A percentile compares a stretch with the other conserved stretches of the same genome.
Conservation (phyloP, 1,140 invertebrate species). For the Hetaerina americana region DNA sequence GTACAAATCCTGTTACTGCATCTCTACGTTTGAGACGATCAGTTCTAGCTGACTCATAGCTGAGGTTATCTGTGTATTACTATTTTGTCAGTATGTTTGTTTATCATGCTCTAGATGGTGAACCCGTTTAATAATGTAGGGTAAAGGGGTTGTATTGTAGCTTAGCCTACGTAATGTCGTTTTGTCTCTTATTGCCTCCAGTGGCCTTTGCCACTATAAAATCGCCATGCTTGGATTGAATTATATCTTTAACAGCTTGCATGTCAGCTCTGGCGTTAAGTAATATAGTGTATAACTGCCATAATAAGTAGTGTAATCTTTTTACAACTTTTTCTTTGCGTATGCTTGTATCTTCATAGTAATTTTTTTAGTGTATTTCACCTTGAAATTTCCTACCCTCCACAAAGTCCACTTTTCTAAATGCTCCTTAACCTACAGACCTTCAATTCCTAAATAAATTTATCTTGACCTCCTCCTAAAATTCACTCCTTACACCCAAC, state of each 20-base stretch:
- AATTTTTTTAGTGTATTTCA: neutral
- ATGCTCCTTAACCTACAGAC: neutral
- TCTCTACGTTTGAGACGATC: neutral
- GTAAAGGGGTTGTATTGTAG: neutral
- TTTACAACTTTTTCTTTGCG: neutral
- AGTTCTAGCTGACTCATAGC: neutral
- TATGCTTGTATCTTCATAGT: neutral
- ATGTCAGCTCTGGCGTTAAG: neutral
- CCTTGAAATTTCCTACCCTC: neutral
- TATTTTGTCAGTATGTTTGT: neutral
- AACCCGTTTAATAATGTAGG: neutral
- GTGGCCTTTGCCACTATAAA: neutral
- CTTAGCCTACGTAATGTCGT: neutral
- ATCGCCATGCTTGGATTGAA: neutral
- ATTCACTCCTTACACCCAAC: no score
- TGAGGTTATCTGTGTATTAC: neutral
- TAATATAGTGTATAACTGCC: neutral
- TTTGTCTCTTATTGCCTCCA: neutral
- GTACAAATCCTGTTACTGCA: neutral
- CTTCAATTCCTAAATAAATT: neutral
- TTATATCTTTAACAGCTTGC: neutral
- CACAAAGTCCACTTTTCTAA: neutral
- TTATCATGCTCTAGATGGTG: neutral
- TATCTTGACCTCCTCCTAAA: neutral
- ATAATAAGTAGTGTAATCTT: neutral